phyloP scores from a whole-genome alignment of 2,113 vertebrate species.

The Orthonyx spaldingii region DNA sequence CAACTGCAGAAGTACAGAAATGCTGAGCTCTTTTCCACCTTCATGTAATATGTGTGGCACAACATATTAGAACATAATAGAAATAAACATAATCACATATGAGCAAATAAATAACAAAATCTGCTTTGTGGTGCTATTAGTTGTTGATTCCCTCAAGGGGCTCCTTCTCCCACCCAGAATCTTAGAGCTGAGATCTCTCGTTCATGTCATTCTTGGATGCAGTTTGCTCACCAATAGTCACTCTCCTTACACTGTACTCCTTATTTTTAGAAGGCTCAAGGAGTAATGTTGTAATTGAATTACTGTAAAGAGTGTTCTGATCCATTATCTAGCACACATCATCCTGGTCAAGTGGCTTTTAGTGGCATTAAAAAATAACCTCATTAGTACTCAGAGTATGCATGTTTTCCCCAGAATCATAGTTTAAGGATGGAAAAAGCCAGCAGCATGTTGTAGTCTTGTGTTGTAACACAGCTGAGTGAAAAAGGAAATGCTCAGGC shows the following conservation, averaged over 20 bases:
- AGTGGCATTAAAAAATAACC: not conserved
- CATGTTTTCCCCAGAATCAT: not conserved
- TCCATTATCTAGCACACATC: not conserved
- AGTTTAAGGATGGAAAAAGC: not conserved
- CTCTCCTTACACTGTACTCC: not conserved
- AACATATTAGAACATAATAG: too few relatives aligned
- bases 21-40: not conserved
- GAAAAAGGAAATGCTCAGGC: not conserved
- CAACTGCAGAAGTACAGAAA: not conserved
- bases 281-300: not conserved
- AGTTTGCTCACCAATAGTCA: not conserved
- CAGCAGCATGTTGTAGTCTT: not conserved
- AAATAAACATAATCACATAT: not conserved
- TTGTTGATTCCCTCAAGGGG: not conserved
- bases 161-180: not conserved
- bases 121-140: not conserved
- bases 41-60: not conserved
- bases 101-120: not conserved
- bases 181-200: not conserved
- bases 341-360: not conserved
- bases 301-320: not conserved
- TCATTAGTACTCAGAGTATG: not conserved
- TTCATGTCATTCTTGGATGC: not conserved
- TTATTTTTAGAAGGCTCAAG: constrained; percentile 34
- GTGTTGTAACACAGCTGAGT: not conserved